Base-by-base conservation (phyloP, 2,888 invertebrate genomes). In the Dasysyrphus tricinctus region DNA sequence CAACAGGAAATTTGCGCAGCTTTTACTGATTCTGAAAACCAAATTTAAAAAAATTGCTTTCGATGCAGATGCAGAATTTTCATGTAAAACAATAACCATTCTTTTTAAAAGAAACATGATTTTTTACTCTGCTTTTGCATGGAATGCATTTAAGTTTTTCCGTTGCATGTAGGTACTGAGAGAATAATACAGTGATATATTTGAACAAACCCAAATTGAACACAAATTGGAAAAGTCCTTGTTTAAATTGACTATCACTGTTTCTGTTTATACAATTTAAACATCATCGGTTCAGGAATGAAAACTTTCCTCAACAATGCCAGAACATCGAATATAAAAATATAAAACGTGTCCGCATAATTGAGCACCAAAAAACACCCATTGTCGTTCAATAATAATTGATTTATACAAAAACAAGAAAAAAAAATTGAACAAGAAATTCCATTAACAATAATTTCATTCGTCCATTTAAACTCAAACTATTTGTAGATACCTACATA, bases 401-500 rank as follows among this genome's bases (percentile, higher is more conserved):
- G 79, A 84, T 75, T 84, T 65, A 72, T 34, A 24, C 24, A 24
- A 24, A 1, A 24, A 75, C 51, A 67, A 78, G 70, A 79, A 79
- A 77, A 73, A 82, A 79, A 39, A 37, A 6, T 54, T 1, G 29
- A 54, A 54, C 75, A 76, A 80, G 75, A 75, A 72, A 75, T 84
- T 70, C 72, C 79, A 84, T 80, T 84, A 80, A 49, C 56, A 83
- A 63, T 79, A 83, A 63, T 79, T 16, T 24, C 24, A 54, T 39
- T 34, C 44, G 44, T 63, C 6, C 12, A 11, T 54, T 29, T 14
- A 24, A 54, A 7, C 14, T 54, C 6, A 6, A 6, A 3, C 0
- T n/a, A 29, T 54, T 29, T n/a, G 14, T 29, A 32, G 1, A 29
- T 29, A 12, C 44, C 0, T n/a, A 44, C 44, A 47, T 24, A 2